A percentile compares a stretch with the other conserved stretches of the same genome.
Evolutionary conservation across 2,797 vertebrate species (phyloP).

Genomic region (Gephyroberyx darwinii): DNA sequence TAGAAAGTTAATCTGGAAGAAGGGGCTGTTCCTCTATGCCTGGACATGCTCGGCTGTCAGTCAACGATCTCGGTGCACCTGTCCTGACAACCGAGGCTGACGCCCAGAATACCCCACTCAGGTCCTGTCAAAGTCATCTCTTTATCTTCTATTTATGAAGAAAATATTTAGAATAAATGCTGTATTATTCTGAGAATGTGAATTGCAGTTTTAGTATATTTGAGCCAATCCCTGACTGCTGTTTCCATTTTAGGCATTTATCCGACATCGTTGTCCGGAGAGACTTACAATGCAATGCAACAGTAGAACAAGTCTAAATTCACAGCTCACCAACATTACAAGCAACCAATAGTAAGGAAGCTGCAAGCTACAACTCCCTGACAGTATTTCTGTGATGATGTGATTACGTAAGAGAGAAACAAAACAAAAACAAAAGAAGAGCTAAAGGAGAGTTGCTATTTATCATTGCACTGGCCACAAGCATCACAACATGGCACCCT

Average conservation of each 20-base stretch:
- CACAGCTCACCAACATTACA: background rate
- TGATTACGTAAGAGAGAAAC: background rate
- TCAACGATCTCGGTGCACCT: slow-evolving; percentile 48
- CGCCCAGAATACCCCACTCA: slow-evolving; percentile 6
- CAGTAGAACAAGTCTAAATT: background rate
- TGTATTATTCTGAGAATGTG: no score
- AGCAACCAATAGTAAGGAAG: no score
- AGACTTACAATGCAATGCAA: background rate
- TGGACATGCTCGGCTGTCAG: slow-evolving; percentile 54
- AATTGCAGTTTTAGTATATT: background rate
- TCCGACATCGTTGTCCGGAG: background rate
- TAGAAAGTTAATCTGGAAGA: slow-evolving; percentile 66
- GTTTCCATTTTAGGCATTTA: background rate
- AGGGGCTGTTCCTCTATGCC: slow-evolving; percentile 45
- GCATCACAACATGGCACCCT: background rate
- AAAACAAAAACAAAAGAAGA: background rate
- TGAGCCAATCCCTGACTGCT: background rate
- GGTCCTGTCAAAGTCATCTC: slow-evolving; percentile 16
- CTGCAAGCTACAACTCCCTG: background rate
- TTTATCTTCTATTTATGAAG: slow-evolving; percentile 12
- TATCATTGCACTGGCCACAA: no score
- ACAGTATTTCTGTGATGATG: background rate
- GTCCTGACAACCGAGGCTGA: slow-evolving; percentile 44
- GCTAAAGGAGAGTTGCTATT: background rate
- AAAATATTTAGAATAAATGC: no score